Conservation (phyloP, 2,797 vertebrate genomes). For the Chloroceryle inda region DNA sequence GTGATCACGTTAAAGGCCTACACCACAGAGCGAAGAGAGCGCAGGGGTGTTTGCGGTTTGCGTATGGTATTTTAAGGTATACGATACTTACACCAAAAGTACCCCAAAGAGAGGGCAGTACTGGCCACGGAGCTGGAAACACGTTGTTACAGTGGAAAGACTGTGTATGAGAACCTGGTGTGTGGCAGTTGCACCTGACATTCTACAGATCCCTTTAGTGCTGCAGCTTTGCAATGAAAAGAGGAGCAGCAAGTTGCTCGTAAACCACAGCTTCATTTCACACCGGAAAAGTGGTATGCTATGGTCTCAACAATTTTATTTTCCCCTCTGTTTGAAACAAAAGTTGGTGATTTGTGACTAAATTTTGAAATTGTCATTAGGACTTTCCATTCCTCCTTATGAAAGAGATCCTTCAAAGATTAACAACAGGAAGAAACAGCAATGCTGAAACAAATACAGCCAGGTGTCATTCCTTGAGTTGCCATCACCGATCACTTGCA, state of each 20-base stretch:
- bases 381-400: not conserved
- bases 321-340: not conserved
- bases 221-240: conserved; percentile 10
- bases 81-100: not conserved
- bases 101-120: not conserved
- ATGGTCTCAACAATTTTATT: not conserved
- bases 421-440: not conserved
- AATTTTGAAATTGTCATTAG: not conserved
- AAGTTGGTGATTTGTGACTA: accelerated
- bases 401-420: not conserved
- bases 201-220: not conserved
- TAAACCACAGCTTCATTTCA: conserved; percentile 50
- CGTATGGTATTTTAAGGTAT: not conserved
- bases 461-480: accelerated
- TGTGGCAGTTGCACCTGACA: not conserved
- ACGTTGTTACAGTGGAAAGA: not conserved
- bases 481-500: not conserved
- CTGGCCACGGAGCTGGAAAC: not conserved
- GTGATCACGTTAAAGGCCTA: not conserved
- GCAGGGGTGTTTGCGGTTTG: not conserved
- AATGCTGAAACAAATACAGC: not conserved
- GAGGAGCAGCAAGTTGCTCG: not conserved
- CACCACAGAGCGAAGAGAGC: accelerated
- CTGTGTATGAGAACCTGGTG: not conserved
- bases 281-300: not conserved